Evolutionary conservation across 1,140 invertebrate species (phyloP).

Genomic region (Lucilia sericata): DNA sequence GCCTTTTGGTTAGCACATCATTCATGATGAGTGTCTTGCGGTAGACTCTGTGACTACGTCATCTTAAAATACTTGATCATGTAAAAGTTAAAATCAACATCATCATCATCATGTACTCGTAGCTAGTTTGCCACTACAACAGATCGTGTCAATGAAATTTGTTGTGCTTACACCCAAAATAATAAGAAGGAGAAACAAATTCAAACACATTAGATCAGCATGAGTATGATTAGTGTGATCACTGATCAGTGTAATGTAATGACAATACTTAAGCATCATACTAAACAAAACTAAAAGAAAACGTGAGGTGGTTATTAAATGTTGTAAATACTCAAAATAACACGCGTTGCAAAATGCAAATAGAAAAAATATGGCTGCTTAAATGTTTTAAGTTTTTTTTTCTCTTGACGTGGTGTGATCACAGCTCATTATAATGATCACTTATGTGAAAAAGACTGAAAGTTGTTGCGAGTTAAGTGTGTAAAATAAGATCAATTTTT

Average conservation of each 20-base stretch:
- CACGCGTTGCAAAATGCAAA: constrained; percentile 27
- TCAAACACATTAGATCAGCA: neutral
- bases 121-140: neutral
- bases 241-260: constrained; percentile 11
- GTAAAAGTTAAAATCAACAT: neutral
- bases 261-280: constrained; percentile 8
- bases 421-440: neutral
- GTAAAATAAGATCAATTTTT: constrained; percentile 17
- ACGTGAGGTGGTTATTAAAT: constrained; percentile 12
- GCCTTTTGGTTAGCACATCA: constrained; percentile 18
- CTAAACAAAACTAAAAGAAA: neutral
- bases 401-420: neutral
- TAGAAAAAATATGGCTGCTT: neutral
- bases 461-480: neutral
- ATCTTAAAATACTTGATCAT: neutral
- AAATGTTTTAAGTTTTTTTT: neutral
- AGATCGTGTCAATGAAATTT: constrained; percentile 41
- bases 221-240: neutral
- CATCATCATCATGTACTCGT: neutral
- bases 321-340: neutral
- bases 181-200: neutral
- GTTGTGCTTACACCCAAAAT: constrained; percentile 27
- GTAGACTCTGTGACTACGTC: constrained; percentile 33
- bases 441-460: neutral
- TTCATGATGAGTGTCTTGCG: constrained; percentile 31